Base-by-base conservation (phyloP, 2,113 vertebrate genomes). In the Cavia aperea region DNA sequence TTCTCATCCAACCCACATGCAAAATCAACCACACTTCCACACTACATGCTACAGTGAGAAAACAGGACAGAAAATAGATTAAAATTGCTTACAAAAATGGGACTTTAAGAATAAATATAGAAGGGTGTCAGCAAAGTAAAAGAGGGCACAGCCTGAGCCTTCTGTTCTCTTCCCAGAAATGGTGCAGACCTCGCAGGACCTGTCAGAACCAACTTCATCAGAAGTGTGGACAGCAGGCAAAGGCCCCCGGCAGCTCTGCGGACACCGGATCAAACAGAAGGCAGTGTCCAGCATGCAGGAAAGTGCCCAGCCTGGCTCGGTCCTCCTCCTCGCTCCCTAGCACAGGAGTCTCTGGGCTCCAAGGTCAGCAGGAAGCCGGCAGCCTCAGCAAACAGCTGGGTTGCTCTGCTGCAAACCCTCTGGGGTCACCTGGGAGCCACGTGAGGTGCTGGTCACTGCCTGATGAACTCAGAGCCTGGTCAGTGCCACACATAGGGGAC, bases 361-460 rank as follows among this genome's bases (percentile, higher is more conserved):
- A 1, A 54, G 26, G 63, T 56, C 9, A 5, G 12, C 0, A 33
- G n/a, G 70, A 12, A 65, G 63, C 23, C n/a, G 58, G 24, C 19
- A 0, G 12, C 6, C 4, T 63, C 10, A 31, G 10, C 65, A 10
- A 9, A 56, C 6, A 2, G 39, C 19, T 16, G 1, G n/a, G 21
- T 5, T 36, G 19, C 62, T 63, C 68, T 39, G 36, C 66, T 18
- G 11, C n/a, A 85, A 56, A 78, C 31, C 39, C 6, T 70, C 56
- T 36, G 31, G 3, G 46, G 14, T 7, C 29, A 4, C n/a, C 4
- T 0, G 54, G 56, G 54, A 29, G 14, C 11, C 18, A 54, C 7
- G 15, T 12, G 4, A 46, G 54, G 9, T 0, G 1, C 33, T 29
- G 12, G 2, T 16, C 72, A 54, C 31, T 89, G 51, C 36, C 13